phyloP scores from a whole-genome alignment of 2,113 vertebrate species.

The Pedetes capensis region DNA sequence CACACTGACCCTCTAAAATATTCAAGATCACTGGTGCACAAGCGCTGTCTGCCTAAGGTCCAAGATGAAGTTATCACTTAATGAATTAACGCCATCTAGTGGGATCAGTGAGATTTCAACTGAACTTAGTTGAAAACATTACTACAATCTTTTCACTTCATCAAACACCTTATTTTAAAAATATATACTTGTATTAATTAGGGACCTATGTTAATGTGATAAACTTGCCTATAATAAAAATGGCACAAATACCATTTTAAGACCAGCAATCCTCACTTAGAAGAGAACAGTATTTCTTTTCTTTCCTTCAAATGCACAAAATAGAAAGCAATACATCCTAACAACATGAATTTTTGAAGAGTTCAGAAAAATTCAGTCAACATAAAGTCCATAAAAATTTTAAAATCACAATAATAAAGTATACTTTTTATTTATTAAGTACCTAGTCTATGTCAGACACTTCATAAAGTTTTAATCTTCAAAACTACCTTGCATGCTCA shows the following conservation, averaged over 20 bases:
- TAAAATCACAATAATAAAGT: not conserved
- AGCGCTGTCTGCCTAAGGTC: not conserved
- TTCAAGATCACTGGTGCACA: not conserved
- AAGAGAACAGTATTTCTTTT: conserved; percentile 21
- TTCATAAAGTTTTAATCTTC: conserved; percentile 34
- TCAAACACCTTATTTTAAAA: conserved; percentile 3
- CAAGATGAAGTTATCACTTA: conserved; percentile 59
- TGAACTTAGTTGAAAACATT: not conserved
- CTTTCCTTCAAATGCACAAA: conserved; percentile 54
- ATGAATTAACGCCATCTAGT: conserved; percentile 82
- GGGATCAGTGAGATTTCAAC: conserved; percentile 68
- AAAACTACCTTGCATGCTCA: not conserved
- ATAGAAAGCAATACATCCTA: not conserved
- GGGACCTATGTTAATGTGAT: not conserved
- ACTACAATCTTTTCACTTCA: not conserved
- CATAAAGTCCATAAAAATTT: conserved; percentile 20
- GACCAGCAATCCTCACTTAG: not conserved
- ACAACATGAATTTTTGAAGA: conserved; percentile 40
- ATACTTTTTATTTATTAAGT: conserved; percentile 19
- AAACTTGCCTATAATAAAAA: conserved; percentile 51
- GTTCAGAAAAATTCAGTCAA: conserved; percentile 34
- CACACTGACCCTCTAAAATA: not conserved
- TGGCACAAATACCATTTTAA: not conserved
- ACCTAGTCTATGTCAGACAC: not conserved
- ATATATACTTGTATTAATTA: not conserved